These are phyloP conservation scores for Philereme transversata DNA, from an alignment of 2,888 invertebrate genomes.

Conservation along the genomic window DNA sequence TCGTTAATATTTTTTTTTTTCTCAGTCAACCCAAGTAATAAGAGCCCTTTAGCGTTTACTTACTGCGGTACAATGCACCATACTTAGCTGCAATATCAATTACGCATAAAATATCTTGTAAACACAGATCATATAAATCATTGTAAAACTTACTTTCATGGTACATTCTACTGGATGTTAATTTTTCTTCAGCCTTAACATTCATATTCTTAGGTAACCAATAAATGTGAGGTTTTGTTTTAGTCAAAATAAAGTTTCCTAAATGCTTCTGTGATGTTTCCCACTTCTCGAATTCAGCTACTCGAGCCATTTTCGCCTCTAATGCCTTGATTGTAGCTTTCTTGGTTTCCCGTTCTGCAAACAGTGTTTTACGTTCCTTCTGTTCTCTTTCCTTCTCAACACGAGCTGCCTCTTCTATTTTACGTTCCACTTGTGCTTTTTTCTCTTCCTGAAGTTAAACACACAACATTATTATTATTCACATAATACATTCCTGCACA, in stretches of 20 bases:
- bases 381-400: conserved; percentile 92
- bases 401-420: conserved; percentile 95
- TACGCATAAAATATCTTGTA: background rate
- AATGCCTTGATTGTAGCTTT: conserved; percentile 94
- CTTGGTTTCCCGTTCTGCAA: conserved; percentile 93
- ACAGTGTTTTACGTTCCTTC: conserved; percentile 92
- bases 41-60: conserved; percentile 49
- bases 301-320: conserved; percentile 94
- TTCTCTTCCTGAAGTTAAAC: conserved; percentile 67
- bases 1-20: too few species aligned
- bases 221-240: conserved; percentile 93
- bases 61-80: conserved; percentile 66
- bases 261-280: conserved; percentile 89
- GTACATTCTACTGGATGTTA: conserved; percentile 85
- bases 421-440: conserved; percentile 93
- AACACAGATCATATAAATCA: conserved; percentile 2
- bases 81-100: conserved; percentile 62
- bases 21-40: background rate
- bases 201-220: conserved; percentile 93
- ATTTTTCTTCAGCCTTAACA: conserved; percentile 86
- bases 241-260: conserved; percentile 93
- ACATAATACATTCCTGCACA: too few species aligned
- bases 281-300: conserved; percentile 95
- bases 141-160: conserved; percentile 84
- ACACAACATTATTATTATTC: background rate